Percentiles rank a stretch among this genome's conserved stretches.
Conservation (phyloP, 2,888 invertebrate genomes). For the Mayetiola destructor region DNA sequence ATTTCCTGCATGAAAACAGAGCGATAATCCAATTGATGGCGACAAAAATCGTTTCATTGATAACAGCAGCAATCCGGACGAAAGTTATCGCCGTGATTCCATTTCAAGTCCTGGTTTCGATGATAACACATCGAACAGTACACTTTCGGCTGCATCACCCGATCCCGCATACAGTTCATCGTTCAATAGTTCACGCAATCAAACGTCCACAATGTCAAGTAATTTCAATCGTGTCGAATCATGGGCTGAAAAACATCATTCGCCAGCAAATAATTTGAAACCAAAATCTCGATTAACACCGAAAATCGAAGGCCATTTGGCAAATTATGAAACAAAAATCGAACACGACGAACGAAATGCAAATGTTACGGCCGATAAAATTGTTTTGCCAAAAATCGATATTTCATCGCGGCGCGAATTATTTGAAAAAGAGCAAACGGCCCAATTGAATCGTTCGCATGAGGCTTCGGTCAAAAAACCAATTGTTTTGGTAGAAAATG, state of each 20-base stretch:
- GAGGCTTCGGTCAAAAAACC: conserved; percentile 20
- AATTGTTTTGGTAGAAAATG: conserved; percentile 41
- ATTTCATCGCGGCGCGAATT: conserved; percentile 68
- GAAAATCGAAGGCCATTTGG: conserved; percentile 48
- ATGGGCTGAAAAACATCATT: background rate
- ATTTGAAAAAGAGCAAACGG: conserved; percentile 50
- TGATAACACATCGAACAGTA: conserved; percentile 43
- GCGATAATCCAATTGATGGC: conserved; percentile 25
- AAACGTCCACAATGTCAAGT: background rate
- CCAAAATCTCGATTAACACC: conserved; percentile 31
- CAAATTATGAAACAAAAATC: conserved; percentile 40
- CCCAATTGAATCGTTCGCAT: conserved; percentile 21
- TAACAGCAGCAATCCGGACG: conserved; percentile 28
- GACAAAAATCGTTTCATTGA: conserved; percentile 22
- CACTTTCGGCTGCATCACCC: conserved; percentile 51
- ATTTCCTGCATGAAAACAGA: conserved; percentile 38
- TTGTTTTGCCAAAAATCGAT: conserved; percentile 62
- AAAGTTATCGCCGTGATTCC: conserved; percentile 27
- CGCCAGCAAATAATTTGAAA: background rate
- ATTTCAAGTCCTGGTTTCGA: conserved; percentile 44
- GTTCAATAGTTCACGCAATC: background rate
- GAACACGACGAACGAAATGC: conserved; percentile 25
- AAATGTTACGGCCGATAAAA: conserved; percentile 26
- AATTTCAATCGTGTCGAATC: background rate
- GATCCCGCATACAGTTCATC: conserved; percentile 35